These are phyloP conservation scores for Cryptus viduatorius DNA, from an alignment of 2,888 invertebrate genomes.

Conservation along the genomic window DNA sequence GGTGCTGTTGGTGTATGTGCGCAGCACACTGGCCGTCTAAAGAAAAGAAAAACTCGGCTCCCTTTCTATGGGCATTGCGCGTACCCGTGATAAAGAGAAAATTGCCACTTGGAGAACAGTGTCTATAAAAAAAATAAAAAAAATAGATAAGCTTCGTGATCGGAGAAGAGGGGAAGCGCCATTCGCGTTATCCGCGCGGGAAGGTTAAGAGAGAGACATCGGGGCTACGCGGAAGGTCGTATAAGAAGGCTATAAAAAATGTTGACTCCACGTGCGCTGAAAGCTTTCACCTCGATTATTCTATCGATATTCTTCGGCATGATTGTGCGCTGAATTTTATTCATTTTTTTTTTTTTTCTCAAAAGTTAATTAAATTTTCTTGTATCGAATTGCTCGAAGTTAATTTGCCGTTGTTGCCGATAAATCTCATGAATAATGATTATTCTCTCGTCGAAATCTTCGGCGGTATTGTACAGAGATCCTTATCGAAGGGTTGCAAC, in stretches of 20 bases:
- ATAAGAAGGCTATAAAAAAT: conserved; percentile 52
- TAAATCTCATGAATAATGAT: conserved; percentile 74
- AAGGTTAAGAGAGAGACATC: background rate
- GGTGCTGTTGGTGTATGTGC: conserved; percentile 22
- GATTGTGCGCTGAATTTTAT: background rate
- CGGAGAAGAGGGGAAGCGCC: conserved; percentile 27
- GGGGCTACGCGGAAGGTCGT: conserved; percentile 15
- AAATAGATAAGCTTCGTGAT: conserved; percentile 61
- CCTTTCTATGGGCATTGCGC: conserved; percentile 47
- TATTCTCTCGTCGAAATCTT: conserved; percentile 55
- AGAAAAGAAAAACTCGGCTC: conserved; percentile 32
- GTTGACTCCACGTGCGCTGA: conserved; percentile 48
- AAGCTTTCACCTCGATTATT: conserved; percentile 48
- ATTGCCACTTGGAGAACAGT: conserved; percentile 65
- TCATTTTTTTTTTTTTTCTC: background rate
- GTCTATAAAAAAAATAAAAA: conserved; percentile 66
- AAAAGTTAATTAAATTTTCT: background rate
- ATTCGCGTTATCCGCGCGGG: conserved; percentile 34
- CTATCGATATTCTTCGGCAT: conserved; percentile 43
- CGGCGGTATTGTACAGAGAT: background rate
- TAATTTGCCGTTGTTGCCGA: conserved; percentile 18
- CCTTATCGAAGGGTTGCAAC: conserved; percentile 73
- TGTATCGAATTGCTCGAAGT: background rate
- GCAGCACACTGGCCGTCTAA: conserved; percentile 17
- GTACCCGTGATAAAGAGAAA: conserved; percentile 63